Evolutionary conservation across 2,888 invertebrate species (phyloP).

Genomic region (Mylabris sibirica): DNA sequence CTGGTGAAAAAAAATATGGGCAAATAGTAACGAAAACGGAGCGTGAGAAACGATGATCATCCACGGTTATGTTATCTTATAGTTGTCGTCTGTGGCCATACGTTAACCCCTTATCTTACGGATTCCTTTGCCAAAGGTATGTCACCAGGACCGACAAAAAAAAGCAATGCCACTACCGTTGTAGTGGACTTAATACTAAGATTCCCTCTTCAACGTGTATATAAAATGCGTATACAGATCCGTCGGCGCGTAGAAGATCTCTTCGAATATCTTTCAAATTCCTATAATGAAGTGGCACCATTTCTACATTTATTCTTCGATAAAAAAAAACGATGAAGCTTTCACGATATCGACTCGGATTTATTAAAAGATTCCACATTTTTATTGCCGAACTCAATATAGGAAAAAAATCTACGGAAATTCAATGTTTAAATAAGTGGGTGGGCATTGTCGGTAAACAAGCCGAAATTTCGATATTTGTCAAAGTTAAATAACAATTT

Average conservation of each 20-base stretch:
- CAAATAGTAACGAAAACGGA: conserved; percentile 40
- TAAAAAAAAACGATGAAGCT: background rate
- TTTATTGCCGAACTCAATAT: conserved; percentile 17
- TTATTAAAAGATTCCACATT: conserved; percentile 39
- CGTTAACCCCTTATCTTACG: conserved; percentile 60
- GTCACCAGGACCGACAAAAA: conserved; percentile 59
- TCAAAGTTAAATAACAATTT: conserved; percentile 1
- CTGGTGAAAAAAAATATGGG: conserved; percentile 43
- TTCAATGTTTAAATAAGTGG: conserved; percentile 43
- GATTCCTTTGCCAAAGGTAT: conserved; percentile 59
- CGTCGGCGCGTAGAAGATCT: conserved; percentile 18
- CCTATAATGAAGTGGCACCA: conserved; percentile 48
- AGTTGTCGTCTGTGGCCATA: conserved; percentile 56
- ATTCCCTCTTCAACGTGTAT: conserved; percentile 39
- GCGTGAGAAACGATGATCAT: conserved; percentile 58
- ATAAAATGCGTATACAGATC: conserved; percentile 28
- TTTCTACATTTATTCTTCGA: conserved; percentile 41
- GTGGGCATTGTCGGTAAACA: conserved; percentile 52
- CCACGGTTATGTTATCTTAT: conserved; percentile 53
- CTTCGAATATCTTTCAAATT: conserved; percentile 39
- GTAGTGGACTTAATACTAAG: conserved; percentile 50
- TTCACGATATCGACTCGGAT: conserved; percentile 33
- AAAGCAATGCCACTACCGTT: conserved; percentile 52
- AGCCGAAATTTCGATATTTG: conserved; percentile 32
- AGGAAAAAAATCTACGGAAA: too few species aligned